A percentile compares a stretch with the other conserved stretches of the same genome.
Conservation (phyloP, 1,140 invertebrate species). For the Papilio dardanus region DNA sequence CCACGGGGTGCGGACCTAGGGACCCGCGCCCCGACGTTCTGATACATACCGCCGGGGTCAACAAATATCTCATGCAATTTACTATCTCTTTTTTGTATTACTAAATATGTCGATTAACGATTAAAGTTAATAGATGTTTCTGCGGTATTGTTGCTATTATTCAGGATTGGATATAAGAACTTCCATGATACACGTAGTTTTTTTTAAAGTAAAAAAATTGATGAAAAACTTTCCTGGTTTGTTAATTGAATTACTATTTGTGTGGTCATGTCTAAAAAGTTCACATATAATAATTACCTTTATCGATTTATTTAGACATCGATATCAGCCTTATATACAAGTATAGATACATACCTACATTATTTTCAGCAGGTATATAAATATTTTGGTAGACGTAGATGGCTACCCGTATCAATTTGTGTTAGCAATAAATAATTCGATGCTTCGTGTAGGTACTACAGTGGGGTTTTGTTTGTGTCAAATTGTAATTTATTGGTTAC, state of each 20-base stretch:
- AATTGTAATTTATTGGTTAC: constrained; percentile 80
- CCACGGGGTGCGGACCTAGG: constrained; percentile 64
- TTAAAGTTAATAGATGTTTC: neutral
- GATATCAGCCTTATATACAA: neutral
- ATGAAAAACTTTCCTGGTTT: no score
- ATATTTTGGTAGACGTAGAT: constrained; percentile 10
- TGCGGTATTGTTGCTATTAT: neutral
- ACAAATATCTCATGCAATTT: constrained; percentile 66
- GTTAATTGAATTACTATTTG: no score
- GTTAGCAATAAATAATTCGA: constrained; percentile 75
- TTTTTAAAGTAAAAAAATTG: no score
- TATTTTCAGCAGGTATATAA: constrained; percentile 11
- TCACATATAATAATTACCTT: no score
- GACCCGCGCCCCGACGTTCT: constrained; percentile 46
- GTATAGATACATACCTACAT: neutral
- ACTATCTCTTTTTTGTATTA: constrained; percentile 50
- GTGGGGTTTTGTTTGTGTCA: constrained; percentile 78
- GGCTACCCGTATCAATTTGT: constrained; percentile 40
- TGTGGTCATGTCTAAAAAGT: no score
- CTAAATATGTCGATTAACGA: neutral
- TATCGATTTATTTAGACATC: neutral
- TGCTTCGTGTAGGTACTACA: constrained; percentile 59
- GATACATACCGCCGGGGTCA: constrained; percentile 63
- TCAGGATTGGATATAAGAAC: no score
- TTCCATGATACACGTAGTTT: no score